These are phyloP conservation scores for Emydura subglobosa DNA, from an alignment of 2,113 vertebrate species.

Conservation along the genomic window DNA sequence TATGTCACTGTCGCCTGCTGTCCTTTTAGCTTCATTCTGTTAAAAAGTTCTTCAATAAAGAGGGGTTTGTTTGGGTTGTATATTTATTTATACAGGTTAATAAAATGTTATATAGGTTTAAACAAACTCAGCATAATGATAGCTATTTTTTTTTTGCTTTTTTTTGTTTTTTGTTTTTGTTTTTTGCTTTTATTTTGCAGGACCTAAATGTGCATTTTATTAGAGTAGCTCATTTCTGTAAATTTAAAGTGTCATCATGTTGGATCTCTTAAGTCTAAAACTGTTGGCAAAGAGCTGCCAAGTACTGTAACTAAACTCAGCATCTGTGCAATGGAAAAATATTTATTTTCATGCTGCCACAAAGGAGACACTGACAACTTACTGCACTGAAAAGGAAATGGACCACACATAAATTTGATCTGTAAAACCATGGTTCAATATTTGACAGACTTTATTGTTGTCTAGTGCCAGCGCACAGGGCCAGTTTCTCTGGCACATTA, in stretches of 20 bases:
- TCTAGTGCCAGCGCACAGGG: neutral
- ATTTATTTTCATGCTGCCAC: no score
- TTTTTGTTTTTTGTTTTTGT: no score
- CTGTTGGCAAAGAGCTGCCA: neutral
- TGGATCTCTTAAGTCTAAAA: neutral
- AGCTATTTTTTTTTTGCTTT: neutral
- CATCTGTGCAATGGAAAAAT: neutral
- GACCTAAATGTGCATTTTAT: neutral
- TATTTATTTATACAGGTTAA: neutral
- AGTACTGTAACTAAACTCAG: neutral
- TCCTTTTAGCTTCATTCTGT: constrained; percentile 28
- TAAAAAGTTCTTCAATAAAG: constrained; percentile 8
- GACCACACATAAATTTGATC: neutral
- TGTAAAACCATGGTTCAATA: rapidly evolving
- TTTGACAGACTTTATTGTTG: rapidly evolving
- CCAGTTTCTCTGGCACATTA: neutral
- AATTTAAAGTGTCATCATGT: constrained; percentile 29
- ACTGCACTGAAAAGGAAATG: neutral
- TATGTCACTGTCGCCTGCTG: neutral
- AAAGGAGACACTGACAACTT: neutral
- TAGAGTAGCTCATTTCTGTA: constrained; percentile 7
- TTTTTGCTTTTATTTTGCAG: neutral
- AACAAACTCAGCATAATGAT: neutral
- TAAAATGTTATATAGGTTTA: neutral
- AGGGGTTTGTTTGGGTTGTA: neutral